These are phyloP conservation scores for Napeogenes sylphis DNA, from an alignment of 2,888 invertebrate genomes.

Conservation along the genomic window DNA sequence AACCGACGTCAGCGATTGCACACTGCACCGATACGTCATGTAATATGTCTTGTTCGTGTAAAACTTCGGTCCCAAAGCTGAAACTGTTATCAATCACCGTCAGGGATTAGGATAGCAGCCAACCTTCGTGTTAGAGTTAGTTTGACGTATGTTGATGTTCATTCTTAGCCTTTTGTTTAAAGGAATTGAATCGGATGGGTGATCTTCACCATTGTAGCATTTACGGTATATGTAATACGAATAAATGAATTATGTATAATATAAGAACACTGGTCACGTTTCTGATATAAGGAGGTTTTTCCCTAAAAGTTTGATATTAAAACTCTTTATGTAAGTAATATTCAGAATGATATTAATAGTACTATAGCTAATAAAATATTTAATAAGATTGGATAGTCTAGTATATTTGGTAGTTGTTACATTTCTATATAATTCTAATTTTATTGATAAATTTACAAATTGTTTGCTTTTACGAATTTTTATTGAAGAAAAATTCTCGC, in stretches of 20 bases:
- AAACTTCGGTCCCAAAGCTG: constrained; percentile 12
- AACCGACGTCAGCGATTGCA: background rate
- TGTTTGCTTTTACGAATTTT: background rate
- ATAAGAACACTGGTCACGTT: too few relatives aligned
- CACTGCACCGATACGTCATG: constrained; percentile 12
- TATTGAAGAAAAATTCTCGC: constrained; percentile 2
- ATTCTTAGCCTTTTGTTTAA: too few relatives aligned
- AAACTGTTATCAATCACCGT: constrained; percentile 15
- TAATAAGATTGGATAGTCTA: too few relatives aligned
- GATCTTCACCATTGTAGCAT: too few relatives aligned
- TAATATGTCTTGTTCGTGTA: constrained; percentile 16
- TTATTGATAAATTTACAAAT: background rate
- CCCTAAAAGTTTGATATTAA: too few relatives aligned
- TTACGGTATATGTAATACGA: too few relatives aligned
- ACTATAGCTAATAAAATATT: too few relatives aligned
- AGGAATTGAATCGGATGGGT: too few relatives aligned
- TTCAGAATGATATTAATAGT: too few relatives aligned
- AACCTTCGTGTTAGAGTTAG: background rate
- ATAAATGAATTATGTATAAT: too few relatives aligned
- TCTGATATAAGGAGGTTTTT: too few relatives aligned
- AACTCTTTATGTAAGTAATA: too few relatives aligned
- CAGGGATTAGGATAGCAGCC: constrained; percentile 9
- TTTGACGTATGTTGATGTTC: constrained; percentile 4
- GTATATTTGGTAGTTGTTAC: background rate
- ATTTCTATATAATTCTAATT: background rate